Conservation (phyloP, 2,113 vertebrate species). For the Pterocles orientalis region DNA sequence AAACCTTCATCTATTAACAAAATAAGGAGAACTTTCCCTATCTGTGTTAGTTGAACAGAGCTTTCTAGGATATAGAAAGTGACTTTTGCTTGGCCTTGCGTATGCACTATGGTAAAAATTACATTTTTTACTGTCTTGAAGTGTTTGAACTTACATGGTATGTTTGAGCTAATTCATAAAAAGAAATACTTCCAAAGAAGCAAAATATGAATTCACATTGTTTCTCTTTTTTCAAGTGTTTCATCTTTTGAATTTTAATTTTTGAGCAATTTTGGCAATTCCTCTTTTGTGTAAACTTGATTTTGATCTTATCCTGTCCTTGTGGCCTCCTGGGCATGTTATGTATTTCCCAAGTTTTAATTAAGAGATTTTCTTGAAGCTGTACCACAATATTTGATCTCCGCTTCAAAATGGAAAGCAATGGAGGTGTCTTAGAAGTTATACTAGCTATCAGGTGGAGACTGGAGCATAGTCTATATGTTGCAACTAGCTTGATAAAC, state of each 20-base stretch:
- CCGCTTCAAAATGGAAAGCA: not conserved
- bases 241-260: not conserved
- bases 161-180: not conserved
- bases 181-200: not conserved
- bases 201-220: not conserved
- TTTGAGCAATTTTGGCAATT: not conserved
- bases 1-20: not conserved
- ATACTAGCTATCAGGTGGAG: not conserved
- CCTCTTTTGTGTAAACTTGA: not conserved
- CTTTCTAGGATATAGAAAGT: not conserved
- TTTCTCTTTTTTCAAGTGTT: not conserved
- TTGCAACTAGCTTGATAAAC: not conserved
- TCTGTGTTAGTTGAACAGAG: not conserved
- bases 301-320: not conserved
- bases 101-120: not conserved
- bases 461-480: not conserved
- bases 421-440: not conserved
- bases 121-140: not conserved
- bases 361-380: not conserved
- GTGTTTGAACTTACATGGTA: not conserved
- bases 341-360: not conserved
- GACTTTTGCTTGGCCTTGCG: not conserved
- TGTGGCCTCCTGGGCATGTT: not conserved
- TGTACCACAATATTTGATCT: not conserved
- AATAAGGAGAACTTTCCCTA: not conserved